phyloP scores from a whole-genome alignment of 37 sponge, comb jelly and placozoan species.

The Bolinopsis microptera region DNA sequence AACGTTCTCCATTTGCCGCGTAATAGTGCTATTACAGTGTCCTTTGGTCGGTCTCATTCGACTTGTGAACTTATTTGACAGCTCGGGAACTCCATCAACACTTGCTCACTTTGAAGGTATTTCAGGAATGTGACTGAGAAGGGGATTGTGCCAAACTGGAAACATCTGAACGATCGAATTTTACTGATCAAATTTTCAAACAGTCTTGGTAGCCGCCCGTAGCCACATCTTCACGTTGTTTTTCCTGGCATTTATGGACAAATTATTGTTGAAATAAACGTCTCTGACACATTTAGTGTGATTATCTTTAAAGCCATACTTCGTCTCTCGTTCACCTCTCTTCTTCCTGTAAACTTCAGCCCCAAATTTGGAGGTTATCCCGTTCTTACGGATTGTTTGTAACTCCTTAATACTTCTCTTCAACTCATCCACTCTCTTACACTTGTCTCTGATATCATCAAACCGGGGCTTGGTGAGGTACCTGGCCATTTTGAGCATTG shows the following conservation, averaged over 20 bases:
- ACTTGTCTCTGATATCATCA: background rate
- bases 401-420: background rate
- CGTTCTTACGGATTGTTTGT: background rate
- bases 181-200: background rate
- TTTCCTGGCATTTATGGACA: background rate
- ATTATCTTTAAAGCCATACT: background rate
- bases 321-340: background rate
- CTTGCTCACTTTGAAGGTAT: too few species aligned
- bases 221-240: conserved; percentile 53
- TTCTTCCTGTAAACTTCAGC: conserved; percentile 11
- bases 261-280: conserved; percentile 9
- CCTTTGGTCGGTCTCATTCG: too few species aligned
- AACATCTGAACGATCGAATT: too few species aligned
- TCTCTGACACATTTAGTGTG: conserved; percentile 30
- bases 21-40: too few species aligned
- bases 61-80: too few species aligned
- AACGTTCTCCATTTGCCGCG: too few species aligned
- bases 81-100: too few species aligned
- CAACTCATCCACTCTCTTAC: conserved; percentile 15
- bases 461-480: conserved; percentile 23
- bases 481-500: conserved; percentile 40
- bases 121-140: too few species aligned
- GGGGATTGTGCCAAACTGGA: too few species aligned
- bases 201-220: background rate
- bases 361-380: conserved; percentile 31